A percentile compares a stretch with the other conserved stretches of the same genome.
Conservation (phyloP, 2,113 vertebrate genomes). For the Aleadryas rufinucha region DNA sequence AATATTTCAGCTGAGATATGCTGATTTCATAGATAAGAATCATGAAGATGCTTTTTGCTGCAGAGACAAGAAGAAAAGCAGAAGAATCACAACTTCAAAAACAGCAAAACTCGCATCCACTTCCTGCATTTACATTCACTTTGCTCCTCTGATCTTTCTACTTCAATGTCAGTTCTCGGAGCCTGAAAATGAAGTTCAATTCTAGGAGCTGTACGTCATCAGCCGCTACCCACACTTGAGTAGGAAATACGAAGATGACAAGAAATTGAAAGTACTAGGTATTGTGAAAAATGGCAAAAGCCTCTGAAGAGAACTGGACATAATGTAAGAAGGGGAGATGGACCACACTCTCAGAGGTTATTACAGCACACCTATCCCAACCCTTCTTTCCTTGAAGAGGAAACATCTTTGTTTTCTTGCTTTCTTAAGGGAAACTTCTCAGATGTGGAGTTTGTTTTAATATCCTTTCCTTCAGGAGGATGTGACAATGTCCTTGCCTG, state of each 20-base stretch:
- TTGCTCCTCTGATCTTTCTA: slow-evolving; percentile 14
- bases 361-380: background rate
- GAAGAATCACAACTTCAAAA: slow-evolving; percentile 27
- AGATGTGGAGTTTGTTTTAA: background rate
- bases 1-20: slow-evolving; percentile 2
- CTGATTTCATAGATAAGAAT: slow-evolving; percentile 42
- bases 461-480: background rate
- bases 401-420: background rate
- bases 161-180: slow-evolving; percentile 4
- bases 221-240: background rate
- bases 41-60: background rate
- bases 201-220: background rate
- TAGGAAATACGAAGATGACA: background rate
- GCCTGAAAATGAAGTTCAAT: background rate
- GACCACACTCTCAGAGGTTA: background rate
- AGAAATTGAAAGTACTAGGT: background rate
- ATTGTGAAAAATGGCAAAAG: background rate
- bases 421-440: background rate
- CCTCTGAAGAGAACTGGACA: background rate
- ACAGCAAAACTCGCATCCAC: background rate
- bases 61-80: background rate
- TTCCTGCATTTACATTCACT: background rate
- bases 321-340: background rate
- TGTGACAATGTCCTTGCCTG: background rate
- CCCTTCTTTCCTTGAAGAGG: background rate